Evolutionary conservation across 2,113 vertebrate genomes (phyloP).

Genomic region (Cinclus mexicanus): DNA sequence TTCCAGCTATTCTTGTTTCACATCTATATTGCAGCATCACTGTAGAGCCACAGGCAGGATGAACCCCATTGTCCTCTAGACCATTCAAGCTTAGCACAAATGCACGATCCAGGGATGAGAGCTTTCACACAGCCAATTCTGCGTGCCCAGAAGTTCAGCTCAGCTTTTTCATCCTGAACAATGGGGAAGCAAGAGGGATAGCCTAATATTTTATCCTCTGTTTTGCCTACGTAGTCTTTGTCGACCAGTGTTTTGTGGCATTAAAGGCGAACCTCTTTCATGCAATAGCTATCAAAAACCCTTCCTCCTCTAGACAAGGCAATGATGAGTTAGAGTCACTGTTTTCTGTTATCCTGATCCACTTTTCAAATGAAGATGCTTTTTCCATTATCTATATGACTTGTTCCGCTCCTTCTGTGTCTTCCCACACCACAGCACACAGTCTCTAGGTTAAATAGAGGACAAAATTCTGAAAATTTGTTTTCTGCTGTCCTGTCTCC

Average conservation of each 20-base stretch:
- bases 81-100: constrained; percentile 40
- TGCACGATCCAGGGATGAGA: background rate
- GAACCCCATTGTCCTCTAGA: constrained; percentile 34
- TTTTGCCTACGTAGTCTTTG: constrained; percentile 50
- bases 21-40: background rate
- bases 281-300: background rate
- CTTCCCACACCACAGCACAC: background rate
- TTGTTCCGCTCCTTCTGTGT: background rate
- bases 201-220: constrained; percentile 48
- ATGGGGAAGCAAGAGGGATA: constrained; percentile 44
- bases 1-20: constrained; percentile 25
- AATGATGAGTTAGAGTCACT: background rate
- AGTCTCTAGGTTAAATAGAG: background rate
- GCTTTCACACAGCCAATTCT: constrained; percentile 35
- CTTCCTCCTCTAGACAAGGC: background rate
- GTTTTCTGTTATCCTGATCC: background rate
- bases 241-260: background rate
- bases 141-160: constrained; percentile 41
- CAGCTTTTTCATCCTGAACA: constrained; percentile 55
- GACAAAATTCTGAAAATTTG: background rate
- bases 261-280: constrained; percentile 20
- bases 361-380: background rate
- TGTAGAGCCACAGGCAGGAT: constrained; percentile 47
- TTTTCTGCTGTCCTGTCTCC: background rate
- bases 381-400: background rate